Evolutionary conservation across 2,797 vertebrate genomes (phyloP).

Genomic region (Mastacembelus armatus): DNA sequence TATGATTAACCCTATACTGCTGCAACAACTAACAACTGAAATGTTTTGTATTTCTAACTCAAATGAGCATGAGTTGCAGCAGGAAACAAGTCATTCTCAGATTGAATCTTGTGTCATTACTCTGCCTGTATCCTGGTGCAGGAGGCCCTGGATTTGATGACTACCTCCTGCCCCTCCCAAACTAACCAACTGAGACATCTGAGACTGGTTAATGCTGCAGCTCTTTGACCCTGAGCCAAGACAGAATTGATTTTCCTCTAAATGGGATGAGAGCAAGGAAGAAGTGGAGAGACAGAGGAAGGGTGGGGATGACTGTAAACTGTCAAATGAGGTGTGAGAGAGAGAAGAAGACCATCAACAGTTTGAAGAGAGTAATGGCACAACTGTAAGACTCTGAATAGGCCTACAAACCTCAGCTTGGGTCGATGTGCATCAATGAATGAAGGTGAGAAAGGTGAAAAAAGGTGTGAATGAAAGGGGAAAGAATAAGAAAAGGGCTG

Average conservation of each 20-base stretch:
- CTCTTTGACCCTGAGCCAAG: slow-evolving; percentile 61
- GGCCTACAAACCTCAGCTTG: neutral
- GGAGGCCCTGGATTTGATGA: slow-evolving; percentile 47
- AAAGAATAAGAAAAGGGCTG: neutral
- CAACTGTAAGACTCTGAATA: slow-evolving; percentile 6
- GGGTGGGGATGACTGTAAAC: slow-evolving; percentile 9
- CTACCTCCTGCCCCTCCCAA: slow-evolving; percentile 54
- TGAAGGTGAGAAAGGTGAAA: neutral
- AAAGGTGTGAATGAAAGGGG: slow-evolving; percentile 2
- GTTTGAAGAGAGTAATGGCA: slow-evolving; percentile 29
- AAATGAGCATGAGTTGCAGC: slow-evolving; percentile 10
- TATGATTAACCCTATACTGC: neutral
- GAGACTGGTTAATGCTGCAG: slow-evolving; percentile 50
- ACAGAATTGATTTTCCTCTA: slow-evolving; percentile 68
- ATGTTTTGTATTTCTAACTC: neutral
- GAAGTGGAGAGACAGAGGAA: slow-evolving; percentile 14
- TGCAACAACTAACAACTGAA: neutral
- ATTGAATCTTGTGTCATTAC: slow-evolving; percentile 34
- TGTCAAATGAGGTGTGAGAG: slow-evolving; percentile 12
- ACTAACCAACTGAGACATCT: slow-evolving; percentile 39
- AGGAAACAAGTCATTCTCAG: slow-evolving; percentile 24
- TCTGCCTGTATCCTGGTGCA: slow-evolving; percentile 39
- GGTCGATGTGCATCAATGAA: neutral
- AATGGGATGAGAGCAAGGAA: slow-evolving; percentile 44
- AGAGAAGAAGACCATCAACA: slow-evolving; percentile 29